Evolutionary conservation across 2,797 vertebrate species (phyloP).

Genomic region (Bufotes viridis): DNA sequence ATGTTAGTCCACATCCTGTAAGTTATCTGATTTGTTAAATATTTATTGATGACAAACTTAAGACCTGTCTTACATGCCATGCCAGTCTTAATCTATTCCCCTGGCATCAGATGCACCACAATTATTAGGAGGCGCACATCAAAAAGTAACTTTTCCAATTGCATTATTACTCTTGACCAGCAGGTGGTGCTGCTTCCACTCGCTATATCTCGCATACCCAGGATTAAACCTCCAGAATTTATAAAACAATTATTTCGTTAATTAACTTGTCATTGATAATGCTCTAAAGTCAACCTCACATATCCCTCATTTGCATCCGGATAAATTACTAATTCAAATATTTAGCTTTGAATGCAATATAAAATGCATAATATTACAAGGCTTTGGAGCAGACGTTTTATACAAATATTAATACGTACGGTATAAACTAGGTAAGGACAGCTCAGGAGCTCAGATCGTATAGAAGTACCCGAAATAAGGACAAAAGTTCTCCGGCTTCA

Average conservation of each 20-base stretch:
- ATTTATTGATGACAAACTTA: too few relatives aligned
- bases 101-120: too few relatives aligned
- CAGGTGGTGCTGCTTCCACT: background rate
- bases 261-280: constrained; percentile 13
- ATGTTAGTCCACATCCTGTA: too few relatives aligned
- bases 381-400: background rate
- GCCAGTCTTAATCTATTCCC: too few relatives aligned
- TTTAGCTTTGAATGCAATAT: background rate
- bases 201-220: background rate
- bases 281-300: background rate
- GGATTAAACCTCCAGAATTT: background rate
- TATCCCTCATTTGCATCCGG: background rate
- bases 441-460: background rate
- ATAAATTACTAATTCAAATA: background rate
- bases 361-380: background rate
- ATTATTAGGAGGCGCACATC: too few relatives aligned
- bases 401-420: background rate
- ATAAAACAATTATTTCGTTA: constrained; percentile 16
- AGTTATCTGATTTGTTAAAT: too few relatives aligned
- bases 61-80: too few relatives aligned
- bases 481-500: background rate
- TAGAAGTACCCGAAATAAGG: background rate
- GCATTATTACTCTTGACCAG: background rate
- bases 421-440: background rate
- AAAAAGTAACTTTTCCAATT: background rate